phyloP scores from a whole-genome alignment of 2,888 invertebrate genomes.

The Nomada lathburiana region DNA sequence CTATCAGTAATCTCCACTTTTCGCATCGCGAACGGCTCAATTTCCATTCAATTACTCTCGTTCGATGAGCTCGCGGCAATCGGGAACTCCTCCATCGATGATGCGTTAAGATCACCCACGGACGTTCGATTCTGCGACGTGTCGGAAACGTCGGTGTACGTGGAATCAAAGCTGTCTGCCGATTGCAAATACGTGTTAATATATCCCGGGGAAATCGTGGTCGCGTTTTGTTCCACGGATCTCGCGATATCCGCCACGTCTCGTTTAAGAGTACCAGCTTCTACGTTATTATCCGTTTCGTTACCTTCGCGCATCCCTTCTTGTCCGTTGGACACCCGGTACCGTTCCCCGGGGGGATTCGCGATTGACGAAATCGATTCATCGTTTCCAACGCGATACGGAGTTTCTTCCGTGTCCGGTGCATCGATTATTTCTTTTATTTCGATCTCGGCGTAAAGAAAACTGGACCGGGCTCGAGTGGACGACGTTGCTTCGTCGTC shows the following conservation, averaged over 20 bases:
- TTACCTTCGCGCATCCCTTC: neutral
- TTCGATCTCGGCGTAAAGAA: neutral
- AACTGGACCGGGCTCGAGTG: too few species aligned
- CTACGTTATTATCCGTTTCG: neutral
- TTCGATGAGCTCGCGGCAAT: neutral
- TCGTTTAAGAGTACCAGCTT: neutral
- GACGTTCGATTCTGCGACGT: neutral
- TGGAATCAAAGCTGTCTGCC: conserved; percentile 14
- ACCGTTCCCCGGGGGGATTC: too few species aligned
- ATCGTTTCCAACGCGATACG: too few species aligned
- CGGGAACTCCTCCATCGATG: conserved; percentile 39
- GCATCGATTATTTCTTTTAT: neutral
- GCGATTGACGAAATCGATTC: too few species aligned
- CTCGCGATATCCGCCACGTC: neutral
- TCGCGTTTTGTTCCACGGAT: neutral
- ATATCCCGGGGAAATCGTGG: neutral
- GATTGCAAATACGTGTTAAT: neutral
- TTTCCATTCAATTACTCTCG: neutral
- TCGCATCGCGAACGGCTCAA: too few species aligned
- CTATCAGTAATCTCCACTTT: too few species aligned
- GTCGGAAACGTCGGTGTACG: neutral
- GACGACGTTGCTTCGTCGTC: neutral
- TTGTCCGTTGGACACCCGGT: too few species aligned
- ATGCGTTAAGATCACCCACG: neutral
- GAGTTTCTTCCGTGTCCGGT: neutral